Percentiles rank a stretch among this genome's conserved stretches.
These are phyloP conservation scores for Chaenogobius annularis DNA, from an alignment of 2,113 vertebrate genomes.

Conservation along the genomic window DNA sequence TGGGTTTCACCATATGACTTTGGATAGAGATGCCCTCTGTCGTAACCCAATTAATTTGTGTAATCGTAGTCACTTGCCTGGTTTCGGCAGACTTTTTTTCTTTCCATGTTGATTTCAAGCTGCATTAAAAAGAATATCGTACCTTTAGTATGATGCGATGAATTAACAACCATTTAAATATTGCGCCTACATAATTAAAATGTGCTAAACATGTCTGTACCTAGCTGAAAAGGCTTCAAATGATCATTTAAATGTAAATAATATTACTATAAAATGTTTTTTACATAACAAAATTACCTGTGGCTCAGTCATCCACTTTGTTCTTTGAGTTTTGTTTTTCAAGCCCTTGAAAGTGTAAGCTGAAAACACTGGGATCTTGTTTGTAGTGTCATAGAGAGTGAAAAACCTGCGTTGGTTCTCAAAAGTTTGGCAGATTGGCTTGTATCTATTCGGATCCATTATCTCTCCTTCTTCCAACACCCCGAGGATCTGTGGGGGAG, in stretches of 20 bases:
- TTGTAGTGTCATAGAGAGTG: constrained; percentile 40
- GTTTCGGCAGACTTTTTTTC: background rate
- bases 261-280: no score
- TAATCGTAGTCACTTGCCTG: background rate
- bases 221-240: no score
- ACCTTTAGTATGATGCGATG: no score
- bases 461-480: constrained; percentile 21
- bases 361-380: constrained; percentile 62
- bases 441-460: constrained; percentile 36
- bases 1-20: accelerated
- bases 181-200: no score
- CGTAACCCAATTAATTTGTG: accelerated
- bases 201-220: no score
- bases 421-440: constrained; percentile 46
- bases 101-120: constrained; percentile 6
- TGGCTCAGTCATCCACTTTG: constrained; percentile 28
- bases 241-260: no score
- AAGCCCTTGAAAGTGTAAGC: constrained; percentile 31
- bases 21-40: constrained; percentile 21
- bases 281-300: constrained; percentile 25
- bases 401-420: background rate
- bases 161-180: no score
- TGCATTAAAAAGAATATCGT: constrained; percentile 11
- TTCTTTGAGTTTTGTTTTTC: accelerated
- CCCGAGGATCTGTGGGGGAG: constrained; percentile 19